Base-by-base conservation (phyloP, 2,113 vertebrate genomes). In the Chionodraco myersi region DNA sequence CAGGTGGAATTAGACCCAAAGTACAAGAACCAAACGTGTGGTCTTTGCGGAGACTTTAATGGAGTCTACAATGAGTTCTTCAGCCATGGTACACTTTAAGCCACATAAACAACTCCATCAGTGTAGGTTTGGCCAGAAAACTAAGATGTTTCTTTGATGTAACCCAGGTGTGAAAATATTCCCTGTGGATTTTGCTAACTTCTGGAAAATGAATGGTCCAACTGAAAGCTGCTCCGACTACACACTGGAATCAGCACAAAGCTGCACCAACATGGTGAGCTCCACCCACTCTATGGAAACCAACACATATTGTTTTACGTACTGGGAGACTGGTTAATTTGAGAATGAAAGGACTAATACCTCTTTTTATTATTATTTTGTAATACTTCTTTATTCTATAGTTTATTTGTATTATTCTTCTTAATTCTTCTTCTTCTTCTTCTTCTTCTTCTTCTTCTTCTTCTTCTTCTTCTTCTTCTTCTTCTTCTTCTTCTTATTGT, bases 1-100 rank as follows among this genome's bases (percentile, higher is more conserved):
- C 60, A 98, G 97, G 92, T 98, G 89, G 96, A 97, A 81, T 81
- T 98, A 57, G 95, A 96, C 71, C 70, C 80, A 41, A n/a, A 96
- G 88, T 97, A 95, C 11, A 87, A 88, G 66, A 97, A 97, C 89
- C 95, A 97, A 84, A 97, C 96, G 4, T 97, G 97, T 0, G 97
- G 97, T 12, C 95, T 98, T 56, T 98, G 97, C 48, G 97, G 97
- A 5, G 96, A 98, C 90, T 98, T 97, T 92, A 97, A 97, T 1
- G 95, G 96, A 44, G 85, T 96, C 2, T 85, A 89, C 82, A 91
- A 94, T 1, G 96, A 97, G 91, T 96, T 97, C 88, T 85, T 92
- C 23, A 83, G 85, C 68, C 94, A 96, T 9, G 95, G 97, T 98
- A 93, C 89, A 14, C 63, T 52, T 77, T 30, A 9, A 56, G 2